Evolutionary conservation across 2,888 invertebrate genomes (phyloP), one percentile per base, ranked within the genome.

Genomic region (Clivina fossor): DNA sequence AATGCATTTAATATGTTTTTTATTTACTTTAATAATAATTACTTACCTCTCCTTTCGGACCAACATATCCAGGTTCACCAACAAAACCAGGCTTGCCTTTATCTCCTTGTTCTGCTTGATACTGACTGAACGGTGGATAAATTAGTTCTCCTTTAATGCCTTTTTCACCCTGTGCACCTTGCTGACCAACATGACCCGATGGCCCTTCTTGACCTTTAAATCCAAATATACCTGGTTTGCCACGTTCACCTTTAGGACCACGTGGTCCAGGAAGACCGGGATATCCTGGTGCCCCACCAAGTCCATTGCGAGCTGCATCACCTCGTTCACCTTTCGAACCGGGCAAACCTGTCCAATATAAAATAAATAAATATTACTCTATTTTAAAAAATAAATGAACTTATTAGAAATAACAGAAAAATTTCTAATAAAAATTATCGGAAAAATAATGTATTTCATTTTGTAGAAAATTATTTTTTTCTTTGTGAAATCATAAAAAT

Each of bases 241-340:
- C 81, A 71, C 59, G 51, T 69, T 73, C 51, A 35, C 81, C 71
- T 67, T 74, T 74, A 9, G 70, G 65, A 15, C 81, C 81, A 40
- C 71, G 69, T 8, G 69, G 68, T 68, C 85, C 85, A 30, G 75
- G 73, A 1, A 80, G 70, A 40, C 90, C 90, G 4, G 74, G 74
- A 40, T 74, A 76, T 50, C 88, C 88, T 26, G 73, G 72, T 19
- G 69, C 58, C n/a, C 79, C 80, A 1, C 74, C 69, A 18, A 72
- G 69, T 9, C 82, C 82, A 55, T 76, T 70, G 18, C 75, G 63
- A 22, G 80, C 83, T 33, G 71, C 62, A 11, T 76, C 75, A 15
- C 82, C 82, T 0, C 62, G 62, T 48, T 79, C 78, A 41, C 88
- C 75, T 60, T 73, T 73, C 8, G 60, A 62, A 20, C 81, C 82